These are phyloP conservation scores for Podocnemis expansa DNA, from an alignment of 2,113 vertebrate species.

Conservation along the genomic window DNA sequence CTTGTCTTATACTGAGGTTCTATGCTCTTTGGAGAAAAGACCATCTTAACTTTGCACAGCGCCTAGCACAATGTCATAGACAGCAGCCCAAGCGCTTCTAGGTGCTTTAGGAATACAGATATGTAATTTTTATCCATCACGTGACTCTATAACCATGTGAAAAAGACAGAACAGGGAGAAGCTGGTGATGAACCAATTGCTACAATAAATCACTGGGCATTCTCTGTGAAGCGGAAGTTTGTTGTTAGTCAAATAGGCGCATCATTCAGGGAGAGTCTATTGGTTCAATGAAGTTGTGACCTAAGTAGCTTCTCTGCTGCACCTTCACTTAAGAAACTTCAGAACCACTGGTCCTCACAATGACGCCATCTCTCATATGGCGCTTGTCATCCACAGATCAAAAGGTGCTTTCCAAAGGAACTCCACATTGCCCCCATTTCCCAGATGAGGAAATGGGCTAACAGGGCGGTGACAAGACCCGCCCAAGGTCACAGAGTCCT, in stretches of 20 bases:
- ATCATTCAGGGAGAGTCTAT: neutral
- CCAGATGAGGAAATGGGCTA: neutral
- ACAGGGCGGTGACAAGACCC: neutral
- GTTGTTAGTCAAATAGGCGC: neutral
- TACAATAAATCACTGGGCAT: neutral
- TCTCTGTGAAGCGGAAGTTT: neutral
- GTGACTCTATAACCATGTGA: neutral
- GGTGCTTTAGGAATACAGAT: neutral
- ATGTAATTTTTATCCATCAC: neutral
- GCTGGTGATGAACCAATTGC: neutral
- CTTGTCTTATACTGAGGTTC: neutral
- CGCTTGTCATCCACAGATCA: neutral
- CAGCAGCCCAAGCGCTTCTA: neutral
- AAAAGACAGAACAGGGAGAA: neutral
- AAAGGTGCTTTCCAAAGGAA: neutral
- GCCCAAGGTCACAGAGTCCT: neutral
- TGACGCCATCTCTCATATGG: too few relatives aligned
- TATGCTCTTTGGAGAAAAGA: neutral
- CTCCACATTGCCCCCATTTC: neutral
- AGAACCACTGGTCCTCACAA: neutral
- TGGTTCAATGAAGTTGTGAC: too few relatives aligned
- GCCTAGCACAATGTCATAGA: neutral
- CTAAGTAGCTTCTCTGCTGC: too few relatives aligned
- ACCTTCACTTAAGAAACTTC: neutral
- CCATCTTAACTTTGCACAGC: neutral